Conservation (phyloP, 2,888 invertebrate genomes). For the Polydrusus tereticollis region DNA sequence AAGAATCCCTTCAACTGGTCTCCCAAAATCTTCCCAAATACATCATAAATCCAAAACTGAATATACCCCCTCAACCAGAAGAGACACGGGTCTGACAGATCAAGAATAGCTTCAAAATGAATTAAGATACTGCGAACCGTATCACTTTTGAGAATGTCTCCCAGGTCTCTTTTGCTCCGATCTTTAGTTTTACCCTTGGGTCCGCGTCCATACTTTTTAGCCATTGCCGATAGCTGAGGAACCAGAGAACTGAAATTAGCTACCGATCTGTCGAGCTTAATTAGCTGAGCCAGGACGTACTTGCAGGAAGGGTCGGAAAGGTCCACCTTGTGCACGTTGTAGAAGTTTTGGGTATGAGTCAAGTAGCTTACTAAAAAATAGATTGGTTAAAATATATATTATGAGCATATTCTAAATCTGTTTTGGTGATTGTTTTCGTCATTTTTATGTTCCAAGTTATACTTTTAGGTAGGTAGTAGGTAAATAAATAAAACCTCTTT, state of each 20-base stretch:
- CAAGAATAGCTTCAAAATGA: background rate
- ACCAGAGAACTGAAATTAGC: background rate
- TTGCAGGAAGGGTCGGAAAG: slow-evolving; percentile 25
- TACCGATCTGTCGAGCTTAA: background rate
- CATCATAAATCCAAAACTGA: slow-evolving; percentile 2
- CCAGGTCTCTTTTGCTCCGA: background rate
- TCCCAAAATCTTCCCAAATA: background rate
- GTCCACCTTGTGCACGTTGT: slow-evolving; percentile 17
- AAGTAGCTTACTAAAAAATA: background rate
- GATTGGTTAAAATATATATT: background rate
- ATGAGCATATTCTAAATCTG: too few relatives aligned
- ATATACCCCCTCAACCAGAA: slow-evolving; percentile 13
- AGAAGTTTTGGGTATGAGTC: background rate
- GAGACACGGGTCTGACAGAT: background rate
- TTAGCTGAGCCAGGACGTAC: slow-evolving; percentile 11
- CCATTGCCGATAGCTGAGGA: background rate
- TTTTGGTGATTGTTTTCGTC: too few relatives aligned
- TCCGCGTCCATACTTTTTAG: background rate
- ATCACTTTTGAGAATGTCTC: background rate
- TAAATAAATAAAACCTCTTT: too few relatives aligned
- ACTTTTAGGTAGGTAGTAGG: too few relatives aligned
- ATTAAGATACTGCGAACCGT: background rate
- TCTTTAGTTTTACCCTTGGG: background rate
- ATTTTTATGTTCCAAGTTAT: too few relatives aligned
- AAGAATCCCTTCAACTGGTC: background rate